A percentile compares a stretch with the other conserved stretches of the same genome.
phyloP scores from a whole-genome alignment of 2,113 vertebrate genomes.

The Antennarius striatus region DNA sequence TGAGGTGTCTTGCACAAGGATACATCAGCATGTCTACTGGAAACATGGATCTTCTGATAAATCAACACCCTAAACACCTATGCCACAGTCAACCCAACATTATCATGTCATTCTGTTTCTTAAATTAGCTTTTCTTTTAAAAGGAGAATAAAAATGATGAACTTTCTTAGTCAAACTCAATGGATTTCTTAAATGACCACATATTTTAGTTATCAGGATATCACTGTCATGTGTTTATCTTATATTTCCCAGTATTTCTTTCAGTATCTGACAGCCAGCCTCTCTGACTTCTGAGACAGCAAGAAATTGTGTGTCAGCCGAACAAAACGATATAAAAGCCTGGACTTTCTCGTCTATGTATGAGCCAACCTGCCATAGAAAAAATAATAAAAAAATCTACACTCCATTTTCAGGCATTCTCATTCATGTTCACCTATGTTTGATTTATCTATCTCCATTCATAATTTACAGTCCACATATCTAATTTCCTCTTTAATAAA shows the following conservation, averaged over 20 bases:
- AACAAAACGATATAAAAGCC: constrained; percentile 47
- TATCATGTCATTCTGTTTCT: no score
- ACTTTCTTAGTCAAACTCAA: neutral
- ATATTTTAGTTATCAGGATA: constrained; percentile 17
- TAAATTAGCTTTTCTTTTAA: no score
- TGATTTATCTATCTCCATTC: neutral
- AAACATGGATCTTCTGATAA: no score
- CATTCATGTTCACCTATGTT: neutral
- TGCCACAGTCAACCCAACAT: no score
- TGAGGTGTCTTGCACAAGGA: no score
- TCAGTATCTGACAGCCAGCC: constrained; percentile 39
- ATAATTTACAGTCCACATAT: neutral
- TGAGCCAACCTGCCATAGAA: constrained; percentile 25
- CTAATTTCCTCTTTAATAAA: neutral
- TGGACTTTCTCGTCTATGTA: constrained; percentile 47
- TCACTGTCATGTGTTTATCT: constrained; percentile 19
- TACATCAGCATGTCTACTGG: no score
- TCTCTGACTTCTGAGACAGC: constrained; percentile 47
- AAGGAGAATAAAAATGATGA: neutral
- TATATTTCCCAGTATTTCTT: constrained; percentile 21
- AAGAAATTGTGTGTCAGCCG: constrained; percentile 32
- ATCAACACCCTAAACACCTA: no score
- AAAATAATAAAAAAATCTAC: constrained; percentile 23
- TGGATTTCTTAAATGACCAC: constrained; percentile 27
- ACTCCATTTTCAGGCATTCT: constrained; percentile 13